Base-by-base conservation (phyloP, 2,888 invertebrate species). In the Acleris laterana region DNA sequence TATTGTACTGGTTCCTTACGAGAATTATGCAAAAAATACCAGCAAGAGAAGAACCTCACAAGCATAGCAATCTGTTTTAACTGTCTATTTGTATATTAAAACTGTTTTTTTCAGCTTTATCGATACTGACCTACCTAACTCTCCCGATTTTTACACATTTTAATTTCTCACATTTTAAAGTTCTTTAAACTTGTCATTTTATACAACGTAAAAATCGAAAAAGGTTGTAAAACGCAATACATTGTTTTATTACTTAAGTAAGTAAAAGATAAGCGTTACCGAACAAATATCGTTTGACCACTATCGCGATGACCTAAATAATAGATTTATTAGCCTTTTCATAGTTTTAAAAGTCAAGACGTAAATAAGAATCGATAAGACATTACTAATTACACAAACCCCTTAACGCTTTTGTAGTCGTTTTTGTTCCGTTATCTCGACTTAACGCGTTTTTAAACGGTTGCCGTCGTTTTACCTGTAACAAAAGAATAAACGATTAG, bases 241-340 rank as follows among this genome's bases (percentile, higher is more conserved):
- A 9, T 32, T 32, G 11, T 51, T 51, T 25, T 25, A 25, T 22
- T 25, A 25, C 16, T 25, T 25, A 25, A 7, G 25, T 25, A 51
- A 22, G 55, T n/a, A 44, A 20, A 42, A 56, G 42, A 44, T 44
- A 56, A 22, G 11, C 20, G 5, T 46, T 9, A 56, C 4, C n/a
- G 4, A 22, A 25, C n/a, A 56, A 57, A 57, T 17, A 57, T 46
- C 44, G 17, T 25, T 28, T 46, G n/a, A 16, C 56, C 25, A 16
- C n/a, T 57, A 57, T 46, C 57, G 17, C 44, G 57, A 57, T 57
- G 57, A 3, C 57, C 57, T 57, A 19, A 38, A 46, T n/a, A n/a
- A 46, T 7, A 49, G 49, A 44, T 20, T 46, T 17, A 11, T 25
- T 44, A 16, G 9, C 32, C 32, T 46, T 46, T 57, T 22, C 22